A percentile compares a stretch with the other conserved stretches of the same genome.
These are phyloP conservation scores for Pseudorasbora parva DNA, from an alignment of 2,113 vertebrate genomes.

Conservation along the genomic window DNA sequence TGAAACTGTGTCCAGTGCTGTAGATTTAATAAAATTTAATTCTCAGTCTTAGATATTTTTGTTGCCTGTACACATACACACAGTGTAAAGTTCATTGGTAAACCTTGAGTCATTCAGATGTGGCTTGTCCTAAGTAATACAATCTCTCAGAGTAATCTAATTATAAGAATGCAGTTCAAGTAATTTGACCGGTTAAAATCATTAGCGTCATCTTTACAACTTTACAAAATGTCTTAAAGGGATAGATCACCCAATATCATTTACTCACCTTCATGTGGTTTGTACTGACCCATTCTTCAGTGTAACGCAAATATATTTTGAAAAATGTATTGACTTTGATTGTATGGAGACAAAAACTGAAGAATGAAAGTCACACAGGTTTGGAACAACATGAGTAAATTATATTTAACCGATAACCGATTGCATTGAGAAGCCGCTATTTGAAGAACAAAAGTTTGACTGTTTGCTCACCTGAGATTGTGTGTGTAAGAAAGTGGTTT, in stretches of 20 bases:
- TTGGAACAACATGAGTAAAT: no score
- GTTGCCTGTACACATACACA: background rate
- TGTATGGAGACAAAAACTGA: background rate
- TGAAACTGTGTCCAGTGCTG: conserved; percentile 87
- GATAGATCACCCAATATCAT: background rate
- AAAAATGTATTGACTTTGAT: background rate
- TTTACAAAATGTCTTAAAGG: background rate
- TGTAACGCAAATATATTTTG: background rate
- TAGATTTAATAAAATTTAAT: conserved; percentile 91
- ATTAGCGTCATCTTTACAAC: background rate
- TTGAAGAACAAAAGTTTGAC: background rate
- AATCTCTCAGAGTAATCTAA: background rate
- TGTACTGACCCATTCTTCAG: background rate
- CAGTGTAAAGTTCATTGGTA: background rate
- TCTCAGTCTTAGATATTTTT: conserved; percentile 23
- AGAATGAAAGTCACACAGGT: background rate
- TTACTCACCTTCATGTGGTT: background rate
- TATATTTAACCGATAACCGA: no score
- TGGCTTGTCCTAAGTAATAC: background rate
- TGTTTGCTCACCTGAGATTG: background rate
- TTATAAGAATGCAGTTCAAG: background rate
- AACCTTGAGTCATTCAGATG: background rate
- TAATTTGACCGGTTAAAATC: background rate
- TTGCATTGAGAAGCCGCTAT: background rate
- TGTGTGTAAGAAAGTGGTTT: conserved; percentile 5